Conservation (phyloP, 2,888 invertebrate genomes). For the Siphonodentalium dalli region DNA sequence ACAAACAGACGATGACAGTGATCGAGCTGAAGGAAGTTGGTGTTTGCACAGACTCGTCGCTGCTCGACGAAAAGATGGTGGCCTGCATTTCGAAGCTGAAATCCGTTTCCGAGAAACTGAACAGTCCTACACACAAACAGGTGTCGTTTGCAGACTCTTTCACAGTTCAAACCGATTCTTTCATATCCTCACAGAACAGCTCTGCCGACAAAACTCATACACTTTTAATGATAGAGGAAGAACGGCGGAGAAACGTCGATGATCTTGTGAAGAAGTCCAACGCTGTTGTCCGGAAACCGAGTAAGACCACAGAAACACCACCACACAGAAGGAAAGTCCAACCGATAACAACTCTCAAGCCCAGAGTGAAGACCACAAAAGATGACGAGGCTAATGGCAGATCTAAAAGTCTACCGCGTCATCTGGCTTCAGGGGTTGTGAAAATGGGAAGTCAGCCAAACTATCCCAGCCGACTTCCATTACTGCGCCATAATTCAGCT, state of each 20-base stretch:
- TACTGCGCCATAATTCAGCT: conserved; percentile 49
- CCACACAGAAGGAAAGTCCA: conserved; percentile 47
- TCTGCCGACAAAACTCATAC: background rate
- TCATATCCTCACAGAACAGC: background rate
- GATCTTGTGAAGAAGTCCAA: conserved; percentile 39
- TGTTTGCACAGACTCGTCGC: conserved; percentile 41
- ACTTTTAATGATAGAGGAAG: conserved; percentile 31
- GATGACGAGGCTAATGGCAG: conserved; percentile 23
- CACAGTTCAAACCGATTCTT: background rate
- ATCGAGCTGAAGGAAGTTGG: conserved; percentile 35
- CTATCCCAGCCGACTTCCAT: conserved; percentile 34
- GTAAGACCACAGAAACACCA: conserved; percentile 9
- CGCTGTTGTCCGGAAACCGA: conserved; percentile 29
- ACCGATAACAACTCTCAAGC: conserved; percentile 53
- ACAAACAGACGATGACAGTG: conserved; percentile 8
- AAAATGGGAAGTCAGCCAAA: conserved; percentile 35
- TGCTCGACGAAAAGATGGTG: conserved; percentile 54
- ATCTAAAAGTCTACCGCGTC: conserved; percentile 37
- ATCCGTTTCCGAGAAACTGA: conserved; percentile 56
- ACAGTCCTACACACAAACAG: conserved; percentile 47
- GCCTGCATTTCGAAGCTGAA: conserved; percentile 60
- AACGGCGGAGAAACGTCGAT: conserved; percentile 36
- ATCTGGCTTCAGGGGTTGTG: conserved; percentile 27
- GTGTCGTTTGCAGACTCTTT: too few species aligned
- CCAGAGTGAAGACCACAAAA: conserved; percentile 22